Conservation (phyloP, 2,888 invertebrate genomes). For the Bruchidius siliquastri region DNA sequence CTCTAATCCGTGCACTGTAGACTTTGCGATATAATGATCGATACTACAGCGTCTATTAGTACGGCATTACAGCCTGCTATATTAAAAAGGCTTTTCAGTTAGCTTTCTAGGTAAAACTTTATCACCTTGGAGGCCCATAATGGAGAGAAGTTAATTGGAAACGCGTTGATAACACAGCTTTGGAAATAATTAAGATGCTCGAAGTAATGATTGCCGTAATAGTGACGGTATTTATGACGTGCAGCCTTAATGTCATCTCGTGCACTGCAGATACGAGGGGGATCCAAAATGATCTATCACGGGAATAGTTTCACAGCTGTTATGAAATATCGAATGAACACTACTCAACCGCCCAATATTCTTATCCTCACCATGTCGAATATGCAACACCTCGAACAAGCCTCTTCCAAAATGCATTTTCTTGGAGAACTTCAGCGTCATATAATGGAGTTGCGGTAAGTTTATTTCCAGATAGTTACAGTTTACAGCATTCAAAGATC, state of each 20-base stretch:
- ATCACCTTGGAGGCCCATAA: neutral
- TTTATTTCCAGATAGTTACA: too few relatives aligned
- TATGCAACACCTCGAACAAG: too few relatives aligned
- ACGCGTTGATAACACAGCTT: neutral
- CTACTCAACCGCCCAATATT: too few relatives aligned
- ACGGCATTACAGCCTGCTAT: neutral
- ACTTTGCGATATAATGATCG: neutral
- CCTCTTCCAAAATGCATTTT: too few relatives aligned
- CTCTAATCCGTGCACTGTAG: too few relatives aligned
- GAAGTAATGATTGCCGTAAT: neutral
- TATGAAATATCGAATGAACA: too few relatives aligned
- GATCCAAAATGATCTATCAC: too few relatives aligned
- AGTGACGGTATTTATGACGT: neutral
- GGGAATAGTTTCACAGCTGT: too few relatives aligned
- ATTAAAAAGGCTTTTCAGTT: neutral
- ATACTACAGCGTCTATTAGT: neutral
- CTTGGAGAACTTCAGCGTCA: too few relatives aligned
- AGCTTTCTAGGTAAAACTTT: neutral
- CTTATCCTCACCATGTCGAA: too few relatives aligned
- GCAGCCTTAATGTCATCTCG: neutral
- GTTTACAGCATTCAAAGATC: too few relatives aligned
- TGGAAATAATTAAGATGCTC: neutral
- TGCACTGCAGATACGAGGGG: neutral
- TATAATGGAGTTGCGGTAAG: too few relatives aligned
- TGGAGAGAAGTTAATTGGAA: neutral